These are phyloP conservation scores for Callospermophilus lateralis DNA, from an alignment of 2,113 vertebrate species.

Conservation along the genomic window DNA sequence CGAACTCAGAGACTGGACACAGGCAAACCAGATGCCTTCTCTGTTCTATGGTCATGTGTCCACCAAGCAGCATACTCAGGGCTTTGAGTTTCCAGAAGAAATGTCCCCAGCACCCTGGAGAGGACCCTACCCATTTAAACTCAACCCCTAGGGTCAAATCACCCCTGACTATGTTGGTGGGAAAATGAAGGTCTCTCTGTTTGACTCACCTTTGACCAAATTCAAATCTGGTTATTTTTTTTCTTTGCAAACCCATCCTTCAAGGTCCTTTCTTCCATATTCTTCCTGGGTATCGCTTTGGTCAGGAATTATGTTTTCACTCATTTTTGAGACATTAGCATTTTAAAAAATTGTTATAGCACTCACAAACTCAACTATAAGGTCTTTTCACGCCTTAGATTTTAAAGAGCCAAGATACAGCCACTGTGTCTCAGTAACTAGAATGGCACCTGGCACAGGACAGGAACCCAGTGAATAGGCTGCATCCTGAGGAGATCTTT, in stretches of 20 bases:
- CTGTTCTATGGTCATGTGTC: fast-evolving
- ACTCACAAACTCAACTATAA: neutral
- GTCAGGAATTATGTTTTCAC: neutral
- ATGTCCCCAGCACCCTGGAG: fast-evolving
- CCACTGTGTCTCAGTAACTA: neutral
- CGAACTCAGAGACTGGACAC: neutral
- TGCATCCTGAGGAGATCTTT: neutral
- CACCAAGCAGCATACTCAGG: fast-evolving
- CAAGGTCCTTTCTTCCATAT: neutral
- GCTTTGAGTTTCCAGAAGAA: neutral
- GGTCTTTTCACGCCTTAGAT: no score
- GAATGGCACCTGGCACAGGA: neutral
- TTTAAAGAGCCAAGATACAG: neutral
- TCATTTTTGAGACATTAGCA: neutral
- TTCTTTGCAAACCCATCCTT: neutral
- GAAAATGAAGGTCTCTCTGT: neutral
- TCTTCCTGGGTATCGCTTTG: neutral
- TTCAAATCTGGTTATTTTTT: neutral
- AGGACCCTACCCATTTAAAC: fast-evolving
- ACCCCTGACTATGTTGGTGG: neutral
- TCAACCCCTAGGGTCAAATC: neutral
- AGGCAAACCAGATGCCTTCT: neutral
- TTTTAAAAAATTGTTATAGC: neutral
- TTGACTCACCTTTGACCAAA: neutral
- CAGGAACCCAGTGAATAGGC: no score